phyloP scores from a whole-genome alignment of 37 sponge, comb jelly and placozoan species.

The Aplysina aerophoba region DNA sequence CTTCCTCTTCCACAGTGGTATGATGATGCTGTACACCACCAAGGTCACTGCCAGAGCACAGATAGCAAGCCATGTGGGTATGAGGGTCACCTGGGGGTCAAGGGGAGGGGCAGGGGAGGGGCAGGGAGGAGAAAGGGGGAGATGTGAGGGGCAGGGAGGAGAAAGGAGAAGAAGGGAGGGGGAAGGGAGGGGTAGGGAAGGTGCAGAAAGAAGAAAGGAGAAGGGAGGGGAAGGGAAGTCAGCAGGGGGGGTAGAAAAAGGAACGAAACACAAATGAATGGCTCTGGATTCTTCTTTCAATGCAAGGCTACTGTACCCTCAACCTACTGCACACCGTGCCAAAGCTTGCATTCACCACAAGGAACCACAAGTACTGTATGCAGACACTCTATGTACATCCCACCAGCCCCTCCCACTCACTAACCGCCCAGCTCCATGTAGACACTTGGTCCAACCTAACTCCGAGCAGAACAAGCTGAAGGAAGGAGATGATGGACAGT shows the following conservation, averaged over 20 bases:
- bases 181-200: no score
- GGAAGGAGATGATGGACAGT: conserved; percentile 44
- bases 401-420: neutral
- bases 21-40: neutral
- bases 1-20: neutral
- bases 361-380: no score
- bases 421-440: conserved; percentile 73
- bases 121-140: neutral
- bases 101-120: neutral
- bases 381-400: no score
- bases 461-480: conserved; percentile 71
- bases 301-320: no score
- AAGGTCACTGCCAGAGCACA: neutral
- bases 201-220: no score
- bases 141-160: neutral
- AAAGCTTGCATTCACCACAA: no score
- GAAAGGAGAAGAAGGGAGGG: no score
- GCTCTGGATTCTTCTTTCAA: no score
- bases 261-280: no score
- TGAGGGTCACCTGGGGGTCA: neutral
- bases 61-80: conserved; percentile 9
- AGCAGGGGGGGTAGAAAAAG: no score
- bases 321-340: no score
- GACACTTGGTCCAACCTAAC: conserved; percentile 51
- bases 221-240: no score